Base-by-base conservation (phyloP, 1,140 invertebrate genomes). In the Leptopilina clavipes region DNA sequence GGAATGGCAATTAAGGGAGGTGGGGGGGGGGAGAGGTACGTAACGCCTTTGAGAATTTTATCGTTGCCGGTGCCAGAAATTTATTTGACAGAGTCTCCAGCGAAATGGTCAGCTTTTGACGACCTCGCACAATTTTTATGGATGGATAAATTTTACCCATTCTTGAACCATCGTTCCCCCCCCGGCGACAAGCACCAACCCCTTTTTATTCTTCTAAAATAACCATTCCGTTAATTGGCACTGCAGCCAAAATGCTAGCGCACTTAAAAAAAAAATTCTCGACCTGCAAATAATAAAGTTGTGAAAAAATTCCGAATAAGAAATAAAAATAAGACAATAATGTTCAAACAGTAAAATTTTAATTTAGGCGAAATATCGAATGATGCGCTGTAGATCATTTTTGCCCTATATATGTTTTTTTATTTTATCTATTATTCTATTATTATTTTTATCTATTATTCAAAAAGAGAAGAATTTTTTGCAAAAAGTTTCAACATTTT, bases 91-190 rank as follows among this genome's bases (percentile, higher is more conserved):
- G 79, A 72, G 45, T 70, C 76, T 78, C 76, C 76, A 54, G 43
- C 6, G 43, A 72, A n/a, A 59, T 52, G 71, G 70, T 75, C 52
- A 77, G 70, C 11, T 71, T 77, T 76, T 81, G 76, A 79, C 71
- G 79, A 82, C 79, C 80, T 31, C 1, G 5, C 72, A 79, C 79
- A 76, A 75, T 40, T 75, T 81, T 82, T 81, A 82, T 80, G 76
- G 76, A 70, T 45, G 76, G 74, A 82, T 82, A 82, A 82, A 82
- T 78, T 70, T 78, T 72, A 74, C 75, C 73, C 77, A 79, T 72
- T 65, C 59, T 72, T 71, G 70, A 78, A 74, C 37, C 37, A 40
- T 40, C 37, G 37, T 40, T 31, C 74, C 73, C 73, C 75, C 78
- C 74, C 72, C 40, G 77, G 59, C 59, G 12, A 65, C 56, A 31